Base-by-base conservation (phyloP, 1,140 invertebrate genomes). In the Lordiphosa collinella region DNA sequence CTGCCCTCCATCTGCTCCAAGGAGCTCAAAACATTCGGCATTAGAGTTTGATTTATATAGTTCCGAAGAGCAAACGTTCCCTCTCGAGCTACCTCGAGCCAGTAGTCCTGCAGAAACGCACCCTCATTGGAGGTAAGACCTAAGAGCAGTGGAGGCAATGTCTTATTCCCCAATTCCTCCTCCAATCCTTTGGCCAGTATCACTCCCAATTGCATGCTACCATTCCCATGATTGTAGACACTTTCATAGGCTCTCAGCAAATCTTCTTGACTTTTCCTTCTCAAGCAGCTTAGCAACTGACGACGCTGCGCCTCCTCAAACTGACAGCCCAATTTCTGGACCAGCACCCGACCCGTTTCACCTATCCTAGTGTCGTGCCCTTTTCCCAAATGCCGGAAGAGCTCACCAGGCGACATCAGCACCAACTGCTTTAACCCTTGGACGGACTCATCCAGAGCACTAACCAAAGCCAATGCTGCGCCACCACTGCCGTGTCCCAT, bases 321-420 rank as follows among this genome's bases (percentile, higher is more conserved):
- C 43, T 88, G 87, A 48, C 92, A 92, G 46, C 91, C 91, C 6
- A 92, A 60, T 51, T 91, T 90, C 43, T 87, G 61, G 2, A 91
- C 85, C 11, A 95, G 89, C 61, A 91, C 88, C 13, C 90, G 88
- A 0, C 94, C 93, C 41, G 93, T 91, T 8, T 58, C 59, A 49
- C 64, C 52, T 13, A 84, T 69, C 2, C 58, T 35, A 4, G 32
- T 5, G 0, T 50, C 43, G n/a, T 86, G 74, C 8, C 91, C 78
- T 0, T 91, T 53, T 1, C 56, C 65, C 37, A 88, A 18, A 4
- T 62, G 29, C 9, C 52, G 32, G 0, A 91, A 90, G 2, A 93
- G 73, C 1, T 93, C 91, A 13, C 93, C 93, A 0, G 94, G 94
- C 25, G 93, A 94, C 90, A 95, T 94, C 6, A 96, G 84, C 32